Evolutionary conservation across 2,888 invertebrate species (phyloP), one percentile per base, ranked within the genome.

Genomic region (Cyclophora albipunctata): DNA sequence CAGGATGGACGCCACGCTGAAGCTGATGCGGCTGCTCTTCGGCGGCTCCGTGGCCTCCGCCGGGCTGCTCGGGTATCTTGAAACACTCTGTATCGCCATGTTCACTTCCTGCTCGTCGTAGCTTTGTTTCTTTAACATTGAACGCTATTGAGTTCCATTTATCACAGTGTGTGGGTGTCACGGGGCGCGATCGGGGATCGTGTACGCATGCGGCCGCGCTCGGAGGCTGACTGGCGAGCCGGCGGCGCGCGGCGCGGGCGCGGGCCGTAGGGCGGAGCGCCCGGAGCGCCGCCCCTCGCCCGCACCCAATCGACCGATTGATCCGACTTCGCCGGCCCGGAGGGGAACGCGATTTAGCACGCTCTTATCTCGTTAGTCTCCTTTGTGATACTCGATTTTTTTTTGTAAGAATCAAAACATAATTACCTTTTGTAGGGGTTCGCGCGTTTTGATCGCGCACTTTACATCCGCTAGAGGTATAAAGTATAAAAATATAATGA

Each of bases 1-100:
- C 62, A 97, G 84, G 59, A 96, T 91, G 1, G 96, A 95, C 4
- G 96, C 96, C 62, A 97, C 96, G 82, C 96, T 95, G 89, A 97
- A 97, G 83, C 93, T 93, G 71, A 93, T 92, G 66, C 93, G 89
- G 58, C 92, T 92, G 56, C 91, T 90, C 72, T 93, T 93, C 7
- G 88, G 85, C 2, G 86, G 85, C 53, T 86, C 91, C 60, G 91
- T 91, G 58, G 91, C 91, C 74, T 91, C 91, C 69, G 91, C 91
- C 59, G 91, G 90, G 78, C 91, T 90, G 83, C 91, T 90, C 62
- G 91, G 91, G 83, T 91, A 91, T 66, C 91, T 91, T 68, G 91
- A 91, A 78, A 92, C 84, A 76, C 90, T 91, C 85, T 91, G 91
- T 90, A 92, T 91, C 90, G 91, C 91, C 92, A 92, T 92, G 79